These are phyloP conservation scores for Smittia sp. DNA, from an alignment of 2,888 invertebrate genomes.

Conservation along the genomic window DNA sequence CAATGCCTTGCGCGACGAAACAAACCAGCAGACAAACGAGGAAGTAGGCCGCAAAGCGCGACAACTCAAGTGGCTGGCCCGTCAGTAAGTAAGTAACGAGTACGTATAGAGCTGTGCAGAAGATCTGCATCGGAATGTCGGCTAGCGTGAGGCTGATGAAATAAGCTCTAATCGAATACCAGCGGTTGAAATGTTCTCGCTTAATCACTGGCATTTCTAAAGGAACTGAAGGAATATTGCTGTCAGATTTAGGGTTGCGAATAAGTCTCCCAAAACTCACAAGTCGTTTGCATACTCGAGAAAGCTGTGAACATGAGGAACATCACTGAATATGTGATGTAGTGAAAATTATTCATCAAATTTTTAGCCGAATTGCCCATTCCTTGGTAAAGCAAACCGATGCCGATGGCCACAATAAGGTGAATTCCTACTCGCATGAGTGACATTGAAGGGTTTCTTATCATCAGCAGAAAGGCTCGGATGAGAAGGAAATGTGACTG, in stretches of 20 bases:
- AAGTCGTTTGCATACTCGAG: constrained; percentile 54
- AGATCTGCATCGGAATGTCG: constrained; percentile 59
- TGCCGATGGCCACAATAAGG: constrained; percentile 57
- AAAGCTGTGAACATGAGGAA: constrained; percentile 38
- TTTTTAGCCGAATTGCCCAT: constrained; percentile 59
- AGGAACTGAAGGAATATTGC: constrained; percentile 54
- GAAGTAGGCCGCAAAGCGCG: not conserved
- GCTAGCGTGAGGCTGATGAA: constrained; percentile 72
- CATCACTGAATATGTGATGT: not conserved
- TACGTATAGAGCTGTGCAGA: not conserved
- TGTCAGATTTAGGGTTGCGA: not conserved
- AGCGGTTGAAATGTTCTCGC: constrained; percentile 72
- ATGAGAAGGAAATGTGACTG: constrained; percentile 59
- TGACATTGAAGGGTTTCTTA: constrained; percentile 67
- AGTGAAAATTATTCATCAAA: not conserved
- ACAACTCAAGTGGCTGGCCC: not conserved
- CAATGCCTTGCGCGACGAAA: not conserved
- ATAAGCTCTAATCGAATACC: constrained; percentile 71
- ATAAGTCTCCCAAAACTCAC: not conserved
- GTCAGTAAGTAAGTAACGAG: not conserved
- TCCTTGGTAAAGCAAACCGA: constrained; percentile 59
- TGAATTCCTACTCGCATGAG: constrained; percentile 70
- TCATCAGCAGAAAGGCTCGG: constrained; percentile 58
- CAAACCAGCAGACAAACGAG: not conserved
- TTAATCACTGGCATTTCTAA: constrained; percentile 69